Evolutionary conservation across 2,888 invertebrate genomes (phyloP), one percentile per base, ranked within the genome.

Genomic region (Melanophora roralis): DNA sequence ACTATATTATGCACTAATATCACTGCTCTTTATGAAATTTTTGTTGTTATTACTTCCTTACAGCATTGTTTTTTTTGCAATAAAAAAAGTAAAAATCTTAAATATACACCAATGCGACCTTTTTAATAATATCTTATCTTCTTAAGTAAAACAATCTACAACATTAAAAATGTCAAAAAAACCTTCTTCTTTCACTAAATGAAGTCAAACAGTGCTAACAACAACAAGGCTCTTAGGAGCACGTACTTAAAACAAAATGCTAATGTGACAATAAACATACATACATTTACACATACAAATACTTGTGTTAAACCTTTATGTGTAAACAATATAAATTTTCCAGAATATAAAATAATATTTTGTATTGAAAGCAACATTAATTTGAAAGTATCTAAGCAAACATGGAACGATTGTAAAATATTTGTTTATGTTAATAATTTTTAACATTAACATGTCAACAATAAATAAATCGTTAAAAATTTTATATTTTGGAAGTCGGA

Each of bases 1-100:
- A 59, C 45, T 19, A 47, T 64, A 36, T 69, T 65, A 38, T 59
- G 73, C 74, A 74, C 53, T 59, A 75, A 67, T 62, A 72, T 51
- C 40, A 51, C 19, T 64, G 57, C 14, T 57, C 49, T 62, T 21
- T n/a, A n/a, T n/a, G n/a, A n/a, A n/a, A n/a, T 23, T 27, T 62
- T 49, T 62, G 19, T 21, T 38, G 47, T 45, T 38, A 0, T 27
- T 23, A 12, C 34, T 53, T 53, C 16, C 53, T 57, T 23, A 14
- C 47, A n/a, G 27, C 7, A 45, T 19, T 53, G 40, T 9, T 43
- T 55, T 19, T 38, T 68, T 38, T 27, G 32, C 32, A 43, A 47
- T 12, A 64, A 47, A 47, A 51, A 57, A 51, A 27, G 49, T 43
- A 57, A 59, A 51, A 51, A 51, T 38, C 14, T 36, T 47, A 65